phyloP scores from a whole-genome alignment of 2,888 invertebrate genomes.

The Miltochrista miniata region DNA sequence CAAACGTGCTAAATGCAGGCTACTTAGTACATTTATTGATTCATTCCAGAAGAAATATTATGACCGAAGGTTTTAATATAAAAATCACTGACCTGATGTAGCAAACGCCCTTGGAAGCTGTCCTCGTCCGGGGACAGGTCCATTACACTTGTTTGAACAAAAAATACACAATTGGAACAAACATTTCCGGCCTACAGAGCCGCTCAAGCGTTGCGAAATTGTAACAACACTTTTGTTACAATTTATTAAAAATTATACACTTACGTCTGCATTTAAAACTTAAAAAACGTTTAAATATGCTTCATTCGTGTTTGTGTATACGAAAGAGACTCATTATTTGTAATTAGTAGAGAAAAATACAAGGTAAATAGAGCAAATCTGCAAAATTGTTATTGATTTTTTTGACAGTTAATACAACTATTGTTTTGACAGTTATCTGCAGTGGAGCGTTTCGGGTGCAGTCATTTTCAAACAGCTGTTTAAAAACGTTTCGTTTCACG shows the following conservation, averaged over 20 bases:
- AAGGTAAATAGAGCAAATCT: conserved; percentile 11
- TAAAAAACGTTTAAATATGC: neutral
- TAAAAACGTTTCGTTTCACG: too few species aligned
- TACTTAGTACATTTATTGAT: too few species aligned
- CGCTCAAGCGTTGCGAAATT: conserved; percentile 64
- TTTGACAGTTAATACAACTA: conserved; percentile 24
- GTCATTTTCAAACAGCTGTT: conserved; percentile 6
- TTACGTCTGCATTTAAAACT: conserved; percentile 11
- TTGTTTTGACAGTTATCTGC: conserved; percentile 21
- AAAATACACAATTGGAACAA: conserved; percentile 46
- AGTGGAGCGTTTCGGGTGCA: neutral
- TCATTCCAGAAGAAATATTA: too few species aligned
- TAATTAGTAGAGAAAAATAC: conserved; percentile 7
- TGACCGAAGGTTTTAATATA: conserved; percentile 6
- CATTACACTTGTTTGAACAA: conserved; percentile 58
- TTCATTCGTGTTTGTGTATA: conserved; percentile 19
- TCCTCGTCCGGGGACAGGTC: conserved; percentile 92
- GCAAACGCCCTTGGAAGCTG: conserved; percentile 89
- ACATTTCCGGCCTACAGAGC: conserved; percentile 60
- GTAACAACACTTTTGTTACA: conserved; percentile 17
- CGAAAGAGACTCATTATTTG: conserved; percentile 22
- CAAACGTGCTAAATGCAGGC: conserved; percentile 11
- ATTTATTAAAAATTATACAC: conserved; percentile 11
- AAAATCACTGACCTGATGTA: conserved; percentile 86
- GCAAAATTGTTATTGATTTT: conserved; percentile 31